Percentiles rank a stretch among this genome's conserved stretches.
phyloP scores from a whole-genome alignment of 35 echinoderm and acorn worm genomes.

The Holothuria glaberrima region DNA sequence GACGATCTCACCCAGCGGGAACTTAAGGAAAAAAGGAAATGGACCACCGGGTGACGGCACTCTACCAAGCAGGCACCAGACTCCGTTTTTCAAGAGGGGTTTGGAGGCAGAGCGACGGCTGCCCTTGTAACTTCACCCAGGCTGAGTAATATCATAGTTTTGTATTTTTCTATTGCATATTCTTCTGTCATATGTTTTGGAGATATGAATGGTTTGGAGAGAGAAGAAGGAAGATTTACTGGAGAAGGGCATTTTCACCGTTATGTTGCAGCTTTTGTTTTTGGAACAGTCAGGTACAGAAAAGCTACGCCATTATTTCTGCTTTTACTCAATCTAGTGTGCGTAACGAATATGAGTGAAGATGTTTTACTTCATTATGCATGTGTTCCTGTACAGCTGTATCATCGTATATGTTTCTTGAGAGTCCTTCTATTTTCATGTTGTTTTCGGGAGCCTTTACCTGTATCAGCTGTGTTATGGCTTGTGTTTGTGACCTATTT shows the following conservation, averaged over 20 bases:
- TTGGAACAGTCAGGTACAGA: not conserved
- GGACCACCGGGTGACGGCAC: not conserved
- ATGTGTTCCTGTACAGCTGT: not conserved
- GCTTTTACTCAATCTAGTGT: not conserved
- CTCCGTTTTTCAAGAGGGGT: not conserved
- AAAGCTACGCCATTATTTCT: not conserved
- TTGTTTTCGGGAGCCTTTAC: not conserved
- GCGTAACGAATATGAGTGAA: not conserved
- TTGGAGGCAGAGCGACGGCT: too few relatives aligned
- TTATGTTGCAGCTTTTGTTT: not conserved
- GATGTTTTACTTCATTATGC: too few relatives aligned
- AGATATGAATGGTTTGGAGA: not conserved
- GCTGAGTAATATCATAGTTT: too few relatives aligned
- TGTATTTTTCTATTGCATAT: too few relatives aligned
- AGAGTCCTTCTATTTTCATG: not conserved
- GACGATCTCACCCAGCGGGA: not conserved
- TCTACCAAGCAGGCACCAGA: not conserved
- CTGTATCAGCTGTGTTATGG: not conserved
- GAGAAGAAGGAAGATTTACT: not conserved
- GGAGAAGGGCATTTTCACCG: not conserved
- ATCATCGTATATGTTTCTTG: not conserved
- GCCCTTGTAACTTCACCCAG: not conserved
- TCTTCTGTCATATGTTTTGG: too few relatives aligned
- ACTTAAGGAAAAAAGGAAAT: not conserved
- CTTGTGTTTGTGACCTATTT: slow-evolving; percentile 4